Base-by-base conservation (phyloP, 2,113 vertebrate genomes). In the Petromus typicus region DNA sequence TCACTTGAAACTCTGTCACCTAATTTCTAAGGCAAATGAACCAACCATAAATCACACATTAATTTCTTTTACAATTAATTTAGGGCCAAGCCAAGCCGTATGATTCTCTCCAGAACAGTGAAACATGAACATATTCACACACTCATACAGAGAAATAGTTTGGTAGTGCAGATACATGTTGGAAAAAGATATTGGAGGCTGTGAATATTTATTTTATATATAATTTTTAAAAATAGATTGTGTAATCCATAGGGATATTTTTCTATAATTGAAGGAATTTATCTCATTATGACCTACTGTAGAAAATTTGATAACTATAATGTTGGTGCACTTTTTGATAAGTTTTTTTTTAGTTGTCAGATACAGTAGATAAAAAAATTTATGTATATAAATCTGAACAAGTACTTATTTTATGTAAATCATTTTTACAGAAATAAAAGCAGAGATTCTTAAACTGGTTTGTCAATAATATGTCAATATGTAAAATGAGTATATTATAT, bases 361-460 rank as follows among this genome's bases (percentile, higher is more conserved):
- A 10, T 51, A 51, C 48, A 92, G 88, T 94, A 92, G 97, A 97
- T 94, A 94, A 16, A 98, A 90, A 92, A 96, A 95, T 98, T 98
- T 92, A 88, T 98, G 69, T 97, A 96, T 95, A 95, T 97, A 97
- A 96, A 96, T 94, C 87, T 92, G 96, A 97, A 98, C 84, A 97
- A 98, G 97, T 85, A 97, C 84, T 95, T 97, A 95, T 93, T 98
- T 97, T 86, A 96, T 86, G 59, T 95, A 91, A 98, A 96, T 95
- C 69, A 94, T 37, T 97, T 98, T 69, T 97, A 69, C 79, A 81
- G 93, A 83, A 96, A 97, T 69, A 71, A 59, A 76, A 93, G 84
- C 45, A 94, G 69, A 57, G 69, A 91, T 94, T 98, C 95, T 67
- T 97, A 94, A 97, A 97, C 90, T 97, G 91, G 79, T 69, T 97